Base-by-base conservation (phyloP, 2,888 invertebrate species). In the Ornithoptera alexandrae region DNA sequence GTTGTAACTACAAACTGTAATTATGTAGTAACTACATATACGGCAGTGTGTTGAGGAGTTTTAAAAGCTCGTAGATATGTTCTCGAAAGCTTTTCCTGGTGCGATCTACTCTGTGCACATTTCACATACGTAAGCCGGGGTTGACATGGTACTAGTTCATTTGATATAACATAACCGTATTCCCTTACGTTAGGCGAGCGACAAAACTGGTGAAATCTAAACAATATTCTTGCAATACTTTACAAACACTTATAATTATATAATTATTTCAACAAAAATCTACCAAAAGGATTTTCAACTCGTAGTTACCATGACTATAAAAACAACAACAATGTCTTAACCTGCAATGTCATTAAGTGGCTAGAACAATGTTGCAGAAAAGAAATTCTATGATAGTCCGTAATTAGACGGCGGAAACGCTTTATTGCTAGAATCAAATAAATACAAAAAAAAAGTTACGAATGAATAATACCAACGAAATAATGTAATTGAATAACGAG, bases 101-200 rank as follows among this genome's bases (percentile, higher is more conserved):
- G 53, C 59, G 22, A 59, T 53, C 63, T 68, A 68, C 68, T 68
- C 64, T 63, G 64, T 30, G 53, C 64, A 53, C 64, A 53, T n/a
- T 50, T 68, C 68, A 68, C 68, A 64, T 68, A 63, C 46, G 30
- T 36, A 62, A 36, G 58, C 22, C 64, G 53, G 64, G 59, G 30
- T 64, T 18, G 68, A 64, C 58, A 67, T 39, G 60, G 22, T 24
- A 39, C 39, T 60, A 56, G 63, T 59, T 59, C n/a, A 64, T 68
- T 30, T 30, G 30, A 30, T 30, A 30, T 30, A 30, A 30, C 30
- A 30, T 30, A 30, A 68, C 64, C 59, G 63, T 64, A 60, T 53
- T 53, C 58, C 63, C 53, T 53, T 46, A 63, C 46, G 56, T 36
- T 61, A 61, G 22, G 60, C 53, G 46, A 56, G 50, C 20, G 18